A percentile compares a stretch with the other conserved stretches of the same genome.
These are phyloP conservation scores for Tipula unca DNA, from an alignment of 2,888 invertebrate species.

Conservation along the genomic window DNA sequence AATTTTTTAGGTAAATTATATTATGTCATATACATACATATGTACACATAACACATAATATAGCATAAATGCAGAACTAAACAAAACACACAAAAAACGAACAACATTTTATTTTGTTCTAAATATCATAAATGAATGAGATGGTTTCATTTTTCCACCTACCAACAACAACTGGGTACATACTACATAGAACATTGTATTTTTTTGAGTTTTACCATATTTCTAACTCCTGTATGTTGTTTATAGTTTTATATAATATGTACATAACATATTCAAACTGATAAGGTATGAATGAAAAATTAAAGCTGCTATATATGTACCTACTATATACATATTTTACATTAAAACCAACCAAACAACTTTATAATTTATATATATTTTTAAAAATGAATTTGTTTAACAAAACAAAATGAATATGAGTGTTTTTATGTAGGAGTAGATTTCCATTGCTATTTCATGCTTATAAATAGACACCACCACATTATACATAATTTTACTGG, in stretches of 20 bases:
- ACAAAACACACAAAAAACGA: background rate
- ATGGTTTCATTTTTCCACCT: background rate
- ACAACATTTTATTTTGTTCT: too few relatives aligned
- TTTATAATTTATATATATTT: background rate
- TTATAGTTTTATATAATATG: background rate
- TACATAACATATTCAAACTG: background rate
- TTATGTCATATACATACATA: background rate
- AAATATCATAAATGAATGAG: too few relatives aligned
- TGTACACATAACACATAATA: background rate
- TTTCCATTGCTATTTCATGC: too few relatives aligned
- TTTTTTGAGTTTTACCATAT: background rate
- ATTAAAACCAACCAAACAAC: background rate
- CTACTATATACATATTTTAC: background rate
- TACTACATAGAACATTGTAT: background rate
- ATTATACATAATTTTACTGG: too few relatives aligned
- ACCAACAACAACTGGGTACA: background rate
- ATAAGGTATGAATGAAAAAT: background rate
- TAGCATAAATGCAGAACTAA: background rate
- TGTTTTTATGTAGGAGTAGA: too few relatives aligned
- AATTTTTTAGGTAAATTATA: background rate
- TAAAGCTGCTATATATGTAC: background rate
- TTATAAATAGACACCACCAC: too few relatives aligned
- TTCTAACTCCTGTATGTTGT: background rate
- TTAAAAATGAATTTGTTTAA: background rate
- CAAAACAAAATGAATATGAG: background rate